These are phyloP conservation scores for Drosophila putrida DNA, from an alignment of 2,888 invertebrate genomes.

Conservation along the genomic window DNA sequence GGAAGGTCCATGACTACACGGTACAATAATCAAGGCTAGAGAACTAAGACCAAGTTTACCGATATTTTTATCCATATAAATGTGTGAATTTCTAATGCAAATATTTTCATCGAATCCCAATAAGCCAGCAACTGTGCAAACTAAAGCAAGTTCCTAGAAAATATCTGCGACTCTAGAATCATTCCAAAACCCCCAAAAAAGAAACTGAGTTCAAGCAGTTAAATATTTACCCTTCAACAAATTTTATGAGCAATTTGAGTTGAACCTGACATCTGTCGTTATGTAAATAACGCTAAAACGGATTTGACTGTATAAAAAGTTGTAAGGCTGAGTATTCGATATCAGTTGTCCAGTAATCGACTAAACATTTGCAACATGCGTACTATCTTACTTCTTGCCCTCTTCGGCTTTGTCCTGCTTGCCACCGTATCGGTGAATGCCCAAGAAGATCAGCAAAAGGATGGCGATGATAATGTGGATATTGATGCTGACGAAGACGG, in stretches of 20 bases:
- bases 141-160: constrained; percentile 38
- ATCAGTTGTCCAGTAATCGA: constrained; percentile 55
- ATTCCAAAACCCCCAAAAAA: constrained; percentile 2
- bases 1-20: not conserved
- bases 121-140: constrained; percentile 51
- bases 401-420: constrained; percentile 65
- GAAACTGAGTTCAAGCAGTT: not conserved
- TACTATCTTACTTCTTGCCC: constrained; percentile 52
- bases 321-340: constrained; percentile 3
- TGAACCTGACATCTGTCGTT: constrained; percentile 51
- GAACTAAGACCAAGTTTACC: not conserved
- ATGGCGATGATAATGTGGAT: not conserved
- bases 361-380: constrained; percentile 55
- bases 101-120: constrained; percentile 31
- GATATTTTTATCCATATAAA: not conserved
- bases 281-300: constrained; percentile 48
- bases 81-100: constrained; percentile 13
- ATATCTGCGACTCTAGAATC: not conserved
- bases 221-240: constrained; percentile 50
- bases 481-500: not conserved
- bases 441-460: not conserved
- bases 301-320: constrained; percentile 52
- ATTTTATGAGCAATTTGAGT: constrained; percentile 18
- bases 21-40: constrained; percentile 5
- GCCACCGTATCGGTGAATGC: constrained; percentile 34